Conservation (phyloP, 2,113 vertebrate genomes). For the Syngnathus floridae region DNA sequence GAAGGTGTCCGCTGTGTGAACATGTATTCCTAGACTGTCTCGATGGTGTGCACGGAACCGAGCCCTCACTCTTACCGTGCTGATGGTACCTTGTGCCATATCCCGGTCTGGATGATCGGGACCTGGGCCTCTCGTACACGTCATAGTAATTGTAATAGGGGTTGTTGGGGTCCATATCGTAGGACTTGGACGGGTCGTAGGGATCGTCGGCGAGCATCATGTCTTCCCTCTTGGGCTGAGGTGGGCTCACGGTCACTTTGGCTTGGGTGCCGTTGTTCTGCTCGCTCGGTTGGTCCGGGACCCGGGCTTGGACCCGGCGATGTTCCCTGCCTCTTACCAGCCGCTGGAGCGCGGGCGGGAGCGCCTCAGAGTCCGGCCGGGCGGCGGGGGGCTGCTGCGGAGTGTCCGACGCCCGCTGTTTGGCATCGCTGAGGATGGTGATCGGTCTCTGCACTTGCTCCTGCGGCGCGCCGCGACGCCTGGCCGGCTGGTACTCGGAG, state of each 20-base stretch:
- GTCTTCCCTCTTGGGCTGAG: conserved; percentile 65
- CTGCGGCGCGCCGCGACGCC: conserved; percentile 64
- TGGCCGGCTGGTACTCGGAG: conserved; percentile 80
- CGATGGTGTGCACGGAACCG: not conserved
- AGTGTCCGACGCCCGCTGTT: conserved; percentile 24
- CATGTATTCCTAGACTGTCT: not conserved
- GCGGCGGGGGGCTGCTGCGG: conserved; percentile 18
- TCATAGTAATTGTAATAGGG: conserved; percentile 94
- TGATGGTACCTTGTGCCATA: conserved; percentile 91
- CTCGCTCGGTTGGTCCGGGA: conserved; percentile 29
- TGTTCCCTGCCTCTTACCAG: conserved; percentile 44
- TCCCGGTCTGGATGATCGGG: conserved; percentile 75
- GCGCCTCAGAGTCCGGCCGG: conserved; percentile 14
- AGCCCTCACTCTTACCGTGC: conserved; percentile 74
- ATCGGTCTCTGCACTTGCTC: conserved; percentile 62
- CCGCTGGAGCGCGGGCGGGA: conserved; percentile 45
- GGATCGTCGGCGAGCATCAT: conserved; percentile 90
- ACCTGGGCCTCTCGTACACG: conserved; percentile 81
- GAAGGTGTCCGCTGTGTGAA: not conserved
- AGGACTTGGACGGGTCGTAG: conserved; percentile 87
- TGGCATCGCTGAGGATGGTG: conserved; percentile 62
- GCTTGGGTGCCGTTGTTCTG: conserved; percentile 46
- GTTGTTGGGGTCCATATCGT: conserved; percentile 76
- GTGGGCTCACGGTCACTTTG: conserved; percentile 30
- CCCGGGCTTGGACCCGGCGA: conserved; percentile 23